These are phyloP conservation scores for Procavia capensis DNA, from an alignment of 2,113 vertebrate genomes.

Conservation along the genomic window DNA sequence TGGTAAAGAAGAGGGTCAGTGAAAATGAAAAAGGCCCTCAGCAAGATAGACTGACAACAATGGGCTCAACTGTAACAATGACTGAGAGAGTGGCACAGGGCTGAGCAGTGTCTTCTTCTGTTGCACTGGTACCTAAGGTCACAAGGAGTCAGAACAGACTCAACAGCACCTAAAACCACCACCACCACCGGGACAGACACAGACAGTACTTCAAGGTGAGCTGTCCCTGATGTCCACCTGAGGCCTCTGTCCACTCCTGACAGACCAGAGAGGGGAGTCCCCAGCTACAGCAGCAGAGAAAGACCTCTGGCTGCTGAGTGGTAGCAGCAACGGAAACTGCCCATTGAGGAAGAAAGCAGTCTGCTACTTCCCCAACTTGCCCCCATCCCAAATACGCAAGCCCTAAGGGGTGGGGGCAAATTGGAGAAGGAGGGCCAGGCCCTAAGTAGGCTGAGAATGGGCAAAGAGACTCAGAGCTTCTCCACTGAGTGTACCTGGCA, in stretches of 20 bases:
- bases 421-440: too few relatives aligned
- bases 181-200: fast-evolving
- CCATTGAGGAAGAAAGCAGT: background rate
- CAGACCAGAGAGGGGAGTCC: background rate
- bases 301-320: background rate
- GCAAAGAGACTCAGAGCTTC: background rate
- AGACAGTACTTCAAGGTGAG: background rate
- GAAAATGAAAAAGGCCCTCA: too few relatives aligned
- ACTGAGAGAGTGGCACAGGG: too few relatives aligned
- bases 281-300: background rate
- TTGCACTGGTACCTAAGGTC: too few relatives aligned
- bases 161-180: too few relatives aligned
- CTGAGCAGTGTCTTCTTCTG: too few relatives aligned
- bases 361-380: background rate
- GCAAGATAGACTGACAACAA: too few relatives aligned
- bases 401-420: fast-evolving
- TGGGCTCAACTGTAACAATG: too few relatives aligned
- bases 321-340: background rate
- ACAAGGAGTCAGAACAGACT: too few relatives aligned
- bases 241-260: background rate
- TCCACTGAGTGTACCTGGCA: background rate
- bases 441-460: background rate
- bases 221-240: background rate
- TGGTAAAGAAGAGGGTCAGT: too few relatives aligned
- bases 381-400: background rate